Conservation (phyloP, 2,113 vertebrate genomes). For the Trinectes maculatus region DNA sequence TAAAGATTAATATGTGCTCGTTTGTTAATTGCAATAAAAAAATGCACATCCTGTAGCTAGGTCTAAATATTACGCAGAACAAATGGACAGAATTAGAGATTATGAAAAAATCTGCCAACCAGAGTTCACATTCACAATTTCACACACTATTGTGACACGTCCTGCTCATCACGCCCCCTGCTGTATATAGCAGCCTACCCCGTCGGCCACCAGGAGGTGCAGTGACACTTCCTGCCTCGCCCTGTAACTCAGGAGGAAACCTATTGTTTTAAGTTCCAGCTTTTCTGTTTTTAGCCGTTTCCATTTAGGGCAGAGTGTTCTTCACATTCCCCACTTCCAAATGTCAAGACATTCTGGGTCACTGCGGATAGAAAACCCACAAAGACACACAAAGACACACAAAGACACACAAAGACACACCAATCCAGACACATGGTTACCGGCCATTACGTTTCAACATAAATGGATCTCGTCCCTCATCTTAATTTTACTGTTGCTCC, state of each 20-base stretch:
- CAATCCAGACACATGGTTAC: neutral
- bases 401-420: neutral
- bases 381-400: neutral
- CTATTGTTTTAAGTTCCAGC: conserved; percentile 41
- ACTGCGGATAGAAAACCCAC: neutral
- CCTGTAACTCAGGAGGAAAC: neutral
- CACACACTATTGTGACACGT: too few relatives aligned
- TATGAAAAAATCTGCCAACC: too few relatives aligned
- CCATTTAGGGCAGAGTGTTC: conserved; percentile 49
- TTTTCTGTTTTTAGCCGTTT: conserved; percentile 46
- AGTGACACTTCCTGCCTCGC: conserved; percentile 12
- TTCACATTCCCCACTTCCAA: conserved; percentile 18
- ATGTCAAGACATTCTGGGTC: conserved; percentile 49
- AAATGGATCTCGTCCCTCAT: conserved; percentile 4
- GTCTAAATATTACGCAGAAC: too few relatives aligned
- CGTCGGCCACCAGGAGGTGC: too few relatives aligned
- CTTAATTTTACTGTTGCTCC: conserved; percentile 22
- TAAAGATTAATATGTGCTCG: neutral
- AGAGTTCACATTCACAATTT: too few relatives aligned
- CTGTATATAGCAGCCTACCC: too few relatives aligned
- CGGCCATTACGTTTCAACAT: neutral
- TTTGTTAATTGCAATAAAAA: too few relatives aligned
- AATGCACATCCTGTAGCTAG: too few relatives aligned
- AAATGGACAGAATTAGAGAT: too few relatives aligned
- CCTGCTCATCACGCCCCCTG: too few relatives aligned